Evolutionary conservation across 2,113 vertebrate species (phyloP).

Genomic region (Zapornia atra): DNA sequence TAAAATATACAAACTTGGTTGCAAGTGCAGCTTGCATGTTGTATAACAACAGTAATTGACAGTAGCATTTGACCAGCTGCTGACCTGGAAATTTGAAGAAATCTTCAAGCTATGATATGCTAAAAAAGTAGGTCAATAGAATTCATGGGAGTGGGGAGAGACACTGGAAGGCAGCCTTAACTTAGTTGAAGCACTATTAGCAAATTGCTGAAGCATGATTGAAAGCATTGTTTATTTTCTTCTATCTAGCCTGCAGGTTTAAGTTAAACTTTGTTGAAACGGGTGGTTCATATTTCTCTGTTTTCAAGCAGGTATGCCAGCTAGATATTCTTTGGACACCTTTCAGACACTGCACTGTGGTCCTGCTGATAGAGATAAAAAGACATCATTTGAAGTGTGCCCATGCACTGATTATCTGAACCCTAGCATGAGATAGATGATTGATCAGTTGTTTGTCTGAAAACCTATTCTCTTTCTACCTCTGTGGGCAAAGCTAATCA

Average conservation of each 20-base stretch:
- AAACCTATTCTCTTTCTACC: background rate
- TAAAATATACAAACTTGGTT: background rate
- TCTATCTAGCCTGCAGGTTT: background rate
- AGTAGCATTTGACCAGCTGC: background rate
- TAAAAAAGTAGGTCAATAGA: background rate
- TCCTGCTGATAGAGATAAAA: background rate
- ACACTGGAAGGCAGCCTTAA: background rate
- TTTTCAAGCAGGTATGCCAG: background rate
- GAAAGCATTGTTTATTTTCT: background rate
- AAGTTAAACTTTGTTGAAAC: background rate
- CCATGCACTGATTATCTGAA: background rate
- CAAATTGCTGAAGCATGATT: background rate
- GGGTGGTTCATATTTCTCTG: background rate
- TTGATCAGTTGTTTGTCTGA: background rate
- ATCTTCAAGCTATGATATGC: background rate
- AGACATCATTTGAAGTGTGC: background rate
- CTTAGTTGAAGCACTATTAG: background rate
- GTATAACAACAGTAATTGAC: background rate
- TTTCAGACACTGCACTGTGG: background rate
- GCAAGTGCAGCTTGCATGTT: background rate
- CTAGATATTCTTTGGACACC: background rate
- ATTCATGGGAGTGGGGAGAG: background rate
- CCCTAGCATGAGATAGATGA: background rate
- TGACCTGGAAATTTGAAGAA: background rate
- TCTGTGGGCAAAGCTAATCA: background rate